Evolutionary conservation across 1,140 invertebrate genomes (phyloP).

Genomic region (Conus betulinus): DNA sequence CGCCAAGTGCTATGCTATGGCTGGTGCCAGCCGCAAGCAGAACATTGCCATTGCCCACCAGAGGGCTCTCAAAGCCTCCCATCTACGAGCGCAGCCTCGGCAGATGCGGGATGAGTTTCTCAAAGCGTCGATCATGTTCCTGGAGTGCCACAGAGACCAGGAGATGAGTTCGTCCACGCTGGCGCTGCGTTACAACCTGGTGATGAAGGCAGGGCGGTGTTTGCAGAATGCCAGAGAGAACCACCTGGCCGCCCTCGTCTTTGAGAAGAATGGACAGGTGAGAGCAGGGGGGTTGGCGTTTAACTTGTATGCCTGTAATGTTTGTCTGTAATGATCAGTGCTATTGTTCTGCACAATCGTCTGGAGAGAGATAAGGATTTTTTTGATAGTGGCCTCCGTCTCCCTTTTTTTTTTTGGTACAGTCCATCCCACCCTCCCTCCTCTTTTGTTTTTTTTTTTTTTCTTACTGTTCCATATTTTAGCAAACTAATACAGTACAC

Average conservation of each 20-base stretch:
- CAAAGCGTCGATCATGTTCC: conserved; percentile 55
- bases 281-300: not conserved
- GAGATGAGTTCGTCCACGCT: not conserved
- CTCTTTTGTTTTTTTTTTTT: no score
- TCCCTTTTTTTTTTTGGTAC: no score
- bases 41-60: conserved; percentile 65
- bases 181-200: conserved; percentile 24
- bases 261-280: conserved; percentile 67
- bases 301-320: no score
- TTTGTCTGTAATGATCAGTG: no score
- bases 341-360: not conserved
- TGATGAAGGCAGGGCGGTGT: conserved; percentile 61
- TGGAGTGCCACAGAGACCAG: conserved; percentile 56
- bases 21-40: conserved; percentile 50
- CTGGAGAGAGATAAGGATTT: not conserved
- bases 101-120: conserved; percentile 66
- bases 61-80: conserved; percentile 58
- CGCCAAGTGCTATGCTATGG: conserved; percentile 66
- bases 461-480: no score
- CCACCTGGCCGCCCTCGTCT: conserved; percentile 58
- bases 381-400: no score
- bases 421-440: no score
- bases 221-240: conserved; percentile 65
- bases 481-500: no score
- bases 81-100: conserved; percentile 55